Evolutionary conservation across 2,797 vertebrate species (phyloP).

Genomic region (Sebastes vulpes): DNA sequence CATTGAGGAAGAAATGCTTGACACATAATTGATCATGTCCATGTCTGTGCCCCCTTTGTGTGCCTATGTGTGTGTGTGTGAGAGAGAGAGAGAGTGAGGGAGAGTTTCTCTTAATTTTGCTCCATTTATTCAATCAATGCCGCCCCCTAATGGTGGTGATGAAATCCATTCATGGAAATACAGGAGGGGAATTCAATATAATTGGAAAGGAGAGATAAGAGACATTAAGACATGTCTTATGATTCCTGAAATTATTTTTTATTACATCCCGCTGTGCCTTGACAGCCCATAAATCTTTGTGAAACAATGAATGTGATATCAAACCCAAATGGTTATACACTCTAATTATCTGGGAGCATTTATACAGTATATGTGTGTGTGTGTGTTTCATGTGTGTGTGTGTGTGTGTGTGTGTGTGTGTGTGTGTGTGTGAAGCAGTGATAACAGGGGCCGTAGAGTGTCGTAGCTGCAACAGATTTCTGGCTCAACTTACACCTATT

Average conservation of each 20-base stretch:
- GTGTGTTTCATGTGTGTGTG: background rate
- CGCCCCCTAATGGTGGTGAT: slow-evolving; percentile 79
- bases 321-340: slow-evolving; percentile 28
- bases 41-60: slow-evolving; percentile 84
- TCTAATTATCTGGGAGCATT: slow-evolving; percentile 52
- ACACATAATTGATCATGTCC: slow-evolving; percentile 87
- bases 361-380: slow-evolving; percentile 9
- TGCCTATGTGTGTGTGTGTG: slow-evolving; percentile 35
- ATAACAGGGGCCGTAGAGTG: slow-evolving; percentile 20
- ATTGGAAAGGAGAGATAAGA: slow-evolving; percentile 62
- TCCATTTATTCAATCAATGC: slow-evolving; percentile 78
- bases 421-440: background rate
- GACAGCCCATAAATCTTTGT: slow-evolving; percentile 54
- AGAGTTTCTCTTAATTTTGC: slow-evolving; percentile 42
- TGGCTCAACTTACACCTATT: background rate
- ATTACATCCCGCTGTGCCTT: slow-evolving; percentile 45
- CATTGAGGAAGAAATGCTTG: slow-evolving; percentile 82
- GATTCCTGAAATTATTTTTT: slow-evolving; percentile 56
- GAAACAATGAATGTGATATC: slow-evolving; percentile 48
- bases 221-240: slow-evolving; percentile 54
- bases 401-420: background rate
- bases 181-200: slow-evolving; percentile 28
- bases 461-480: slow-evolving; percentile 30
- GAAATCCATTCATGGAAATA: slow-evolving; percentile 34
- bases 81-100: background rate